These are phyloP conservation scores for Rhegmatorhina hoffmannsi DNA, from an alignment of 2,113 vertebrate species.

Conservation along the genomic window DNA sequence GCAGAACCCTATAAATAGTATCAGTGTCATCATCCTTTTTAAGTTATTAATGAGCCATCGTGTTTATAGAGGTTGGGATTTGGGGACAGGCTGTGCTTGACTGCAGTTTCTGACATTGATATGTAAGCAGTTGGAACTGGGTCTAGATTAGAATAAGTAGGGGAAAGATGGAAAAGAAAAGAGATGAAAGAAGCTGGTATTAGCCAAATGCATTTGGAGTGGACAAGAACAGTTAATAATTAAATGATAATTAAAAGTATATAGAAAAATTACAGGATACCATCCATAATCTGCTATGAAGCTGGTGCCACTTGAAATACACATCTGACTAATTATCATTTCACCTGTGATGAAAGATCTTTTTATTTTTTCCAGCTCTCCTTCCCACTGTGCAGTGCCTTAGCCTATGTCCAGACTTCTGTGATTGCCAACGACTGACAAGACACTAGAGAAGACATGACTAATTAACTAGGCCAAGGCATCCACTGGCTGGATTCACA, in stretches of 20 bases:
- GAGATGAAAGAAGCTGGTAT: not conserved
- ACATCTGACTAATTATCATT: slow-evolving; percentile 36
- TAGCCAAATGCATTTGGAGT: slow-evolving; percentile 64
- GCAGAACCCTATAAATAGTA: slow-evolving; percentile 82
- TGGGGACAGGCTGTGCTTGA: slow-evolving; percentile 80
- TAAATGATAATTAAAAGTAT: slow-evolving; percentile 69
- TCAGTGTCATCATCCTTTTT: slow-evolving; percentile 79
- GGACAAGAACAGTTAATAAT: slow-evolving; percentile 64
- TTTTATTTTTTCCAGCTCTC: slow-evolving; percentile 36
- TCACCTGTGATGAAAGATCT: slow-evolving; percentile 37
- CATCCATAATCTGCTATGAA: slow-evolving; percentile 27
- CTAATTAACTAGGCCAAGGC: slow-evolving; percentile 71
- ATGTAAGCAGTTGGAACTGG: slow-evolving; percentile 73
- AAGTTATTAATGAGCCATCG: slow-evolving; percentile 84
- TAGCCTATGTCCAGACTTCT: slow-evolving; percentile 56
- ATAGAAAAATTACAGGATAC: slow-evolving; percentile 40
- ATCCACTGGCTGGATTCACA: slow-evolving; percentile 48
- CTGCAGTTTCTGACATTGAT: slow-evolving; percentile 80
- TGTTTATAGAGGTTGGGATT: slow-evolving; percentile 78
- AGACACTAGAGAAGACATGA: slow-evolving; percentile 63
- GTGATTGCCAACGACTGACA: slow-evolving; percentile 70
- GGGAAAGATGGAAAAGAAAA: slow-evolving; percentile 11
- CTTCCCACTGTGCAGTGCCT: slow-evolving; percentile 52
- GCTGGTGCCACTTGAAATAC: not conserved
- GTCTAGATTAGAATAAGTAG: slow-evolving; percentile 57